Percentiles rank a stretch among this genome's conserved stretches.
These are phyloP conservation scores for Diglossa brunneiventris DNA, from an alignment of 2,113 vertebrate genomes.

Conservation along the genomic window DNA sequence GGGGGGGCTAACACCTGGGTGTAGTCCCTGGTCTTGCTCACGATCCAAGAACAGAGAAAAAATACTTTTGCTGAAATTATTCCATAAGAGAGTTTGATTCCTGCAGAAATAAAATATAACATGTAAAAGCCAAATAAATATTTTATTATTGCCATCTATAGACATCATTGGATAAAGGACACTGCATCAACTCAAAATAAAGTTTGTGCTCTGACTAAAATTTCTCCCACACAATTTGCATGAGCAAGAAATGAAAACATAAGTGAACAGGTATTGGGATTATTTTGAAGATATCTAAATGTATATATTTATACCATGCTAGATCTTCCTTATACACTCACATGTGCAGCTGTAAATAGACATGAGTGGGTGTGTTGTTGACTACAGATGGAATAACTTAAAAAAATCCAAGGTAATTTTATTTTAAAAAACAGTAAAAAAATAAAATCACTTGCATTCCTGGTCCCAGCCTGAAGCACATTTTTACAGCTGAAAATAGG, in stretches of 20 bases:
- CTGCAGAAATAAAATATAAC: not conserved
- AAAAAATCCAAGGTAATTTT: conserved; percentile 47
- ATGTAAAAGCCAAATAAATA: not conserved
- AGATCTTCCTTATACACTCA: not conserved
- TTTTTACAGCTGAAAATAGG: conserved; percentile 74
- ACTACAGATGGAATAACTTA: conserved; percentile 35
- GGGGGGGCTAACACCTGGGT: not conserved
- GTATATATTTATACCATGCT: not conserved
- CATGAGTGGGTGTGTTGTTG: not conserved
- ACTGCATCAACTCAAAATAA: not conserved
- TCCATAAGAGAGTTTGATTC: not conserved
- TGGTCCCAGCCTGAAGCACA: conserved; percentile 67
- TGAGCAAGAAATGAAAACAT: not conserved
- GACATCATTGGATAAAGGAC: not conserved
- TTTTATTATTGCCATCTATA: not conserved
- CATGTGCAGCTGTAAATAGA: not conserved
- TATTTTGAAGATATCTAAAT: not conserved
- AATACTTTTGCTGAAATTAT: not conserved
- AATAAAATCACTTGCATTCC: conserved; percentile 48
- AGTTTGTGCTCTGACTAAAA: not conserved
- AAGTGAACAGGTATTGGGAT: not conserved
- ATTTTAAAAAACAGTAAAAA: conserved; percentile 35
- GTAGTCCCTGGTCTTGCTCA: not conserved
- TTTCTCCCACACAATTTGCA: not conserved
- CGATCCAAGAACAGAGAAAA: not conserved